Evolutionary conservation across 1,140 invertebrate species (phyloP).

Genomic region (Palaemon carinicauda): DNA sequence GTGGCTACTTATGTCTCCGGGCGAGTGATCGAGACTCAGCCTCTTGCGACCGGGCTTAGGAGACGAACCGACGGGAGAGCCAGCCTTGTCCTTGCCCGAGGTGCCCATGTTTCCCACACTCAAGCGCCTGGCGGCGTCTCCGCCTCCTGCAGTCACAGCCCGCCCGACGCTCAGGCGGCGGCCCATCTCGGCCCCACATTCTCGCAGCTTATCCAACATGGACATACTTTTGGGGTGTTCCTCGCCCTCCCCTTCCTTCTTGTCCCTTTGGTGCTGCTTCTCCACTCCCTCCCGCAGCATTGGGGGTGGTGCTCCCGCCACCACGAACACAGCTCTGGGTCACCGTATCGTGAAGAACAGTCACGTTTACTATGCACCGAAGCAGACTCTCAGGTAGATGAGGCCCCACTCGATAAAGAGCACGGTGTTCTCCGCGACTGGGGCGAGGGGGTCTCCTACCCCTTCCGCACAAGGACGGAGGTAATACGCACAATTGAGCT

Average conservation of each 20-base stretch:
- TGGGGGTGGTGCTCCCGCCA: too few relatives aligned
- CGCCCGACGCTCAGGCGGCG: conserved; percentile 34
- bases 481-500: too few relatives aligned
- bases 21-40: conserved; percentile 50
- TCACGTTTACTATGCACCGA: too few relatives aligned
- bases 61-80: conserved; percentile 14
- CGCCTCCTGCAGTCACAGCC: neutral
- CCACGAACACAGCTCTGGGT: too few relatives aligned
- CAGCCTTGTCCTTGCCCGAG: neutral
- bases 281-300: too few relatives aligned
- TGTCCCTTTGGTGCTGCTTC: too few relatives aligned
- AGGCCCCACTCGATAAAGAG: too few relatives aligned
- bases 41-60: conserved; percentile 38
- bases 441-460: too few relatives aligned
- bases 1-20: conserved; percentile 50
- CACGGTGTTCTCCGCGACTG: too few relatives aligned
- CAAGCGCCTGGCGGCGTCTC: conserved; percentile 12
- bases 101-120: conserved; percentile 57
- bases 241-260: neutral
- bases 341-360: too few relatives aligned
- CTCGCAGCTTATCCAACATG: conserved; percentile 49
- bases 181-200: conserved; percentile 55
- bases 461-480: too few relatives aligned
- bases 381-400: too few relatives aligned
- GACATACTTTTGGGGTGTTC: conserved; percentile 26